Evolutionary conservation across 2,113 vertebrate species (phyloP).

Genomic region (Nycticryphes semicollaris): DNA sequence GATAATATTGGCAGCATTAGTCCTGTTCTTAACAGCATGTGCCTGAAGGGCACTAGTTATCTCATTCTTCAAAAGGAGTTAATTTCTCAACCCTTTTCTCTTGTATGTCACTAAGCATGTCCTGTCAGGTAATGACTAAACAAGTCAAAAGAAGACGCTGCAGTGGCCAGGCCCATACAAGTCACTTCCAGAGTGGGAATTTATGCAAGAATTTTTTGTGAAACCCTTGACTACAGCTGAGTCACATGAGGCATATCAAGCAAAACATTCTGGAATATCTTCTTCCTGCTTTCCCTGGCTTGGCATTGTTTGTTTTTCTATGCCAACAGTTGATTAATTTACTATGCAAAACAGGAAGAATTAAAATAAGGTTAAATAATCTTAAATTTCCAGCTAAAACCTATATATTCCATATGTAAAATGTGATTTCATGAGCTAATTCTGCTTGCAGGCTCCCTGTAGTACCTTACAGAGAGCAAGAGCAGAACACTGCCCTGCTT

Average conservation of each 20-base stretch:
- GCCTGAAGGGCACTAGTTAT: neutral
- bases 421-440: neutral
- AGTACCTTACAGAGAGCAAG: neutral
- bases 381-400: neutral
- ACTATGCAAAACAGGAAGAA: neutral
- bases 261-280: neutral
- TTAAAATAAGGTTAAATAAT: neutral
- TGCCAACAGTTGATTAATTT: neutral
- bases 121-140: neutral
- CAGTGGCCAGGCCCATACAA: too few species aligned
- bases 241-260: rapidly evolving
- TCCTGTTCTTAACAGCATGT: neutral
- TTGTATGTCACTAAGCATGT: neutral
- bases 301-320: neutral
- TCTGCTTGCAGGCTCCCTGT: neutral
- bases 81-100: neutral
- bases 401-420: neutral
- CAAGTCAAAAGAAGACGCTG: neutral
- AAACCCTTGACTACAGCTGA: neutral
- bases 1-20: neutral
- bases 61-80: neutral
- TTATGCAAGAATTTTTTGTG: neutral
- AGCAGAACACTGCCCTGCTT: neutral
- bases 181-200: neutral
- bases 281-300: neutral